These are phyloP conservation scores for Solea solea DNA, from an alignment of 2,113 vertebrate genomes.

Conservation along the genomic window DNA sequence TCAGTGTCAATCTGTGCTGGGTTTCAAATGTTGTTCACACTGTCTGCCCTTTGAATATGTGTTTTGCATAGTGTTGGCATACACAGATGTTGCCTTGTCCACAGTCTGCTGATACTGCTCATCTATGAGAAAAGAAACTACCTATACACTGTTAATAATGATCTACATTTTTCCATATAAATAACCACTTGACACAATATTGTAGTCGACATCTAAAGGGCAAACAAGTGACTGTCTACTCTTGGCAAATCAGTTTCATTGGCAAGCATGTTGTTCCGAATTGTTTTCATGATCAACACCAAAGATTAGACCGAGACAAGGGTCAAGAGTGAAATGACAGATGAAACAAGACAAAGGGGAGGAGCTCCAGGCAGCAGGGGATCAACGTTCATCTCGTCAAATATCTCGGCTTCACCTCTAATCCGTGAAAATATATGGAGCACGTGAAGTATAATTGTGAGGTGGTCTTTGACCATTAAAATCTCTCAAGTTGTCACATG, in stretches of 20 bases:
- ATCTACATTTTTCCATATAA: conserved; percentile 28
- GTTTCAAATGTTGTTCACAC: conserved; percentile 64
- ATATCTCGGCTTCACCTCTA: conserved; percentile 78
- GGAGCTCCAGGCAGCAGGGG: conserved; percentile 23
- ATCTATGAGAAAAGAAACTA: conserved; percentile 12
- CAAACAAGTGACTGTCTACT: conserved; percentile 48
- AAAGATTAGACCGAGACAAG: conserved; percentile 23
- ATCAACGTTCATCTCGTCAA: conserved; percentile 48
- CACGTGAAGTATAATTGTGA: conserved; percentile 82
- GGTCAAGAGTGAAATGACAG: conserved; percentile 15
- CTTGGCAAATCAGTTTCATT: conserved; percentile 42
- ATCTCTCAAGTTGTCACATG: conserved; percentile 74
- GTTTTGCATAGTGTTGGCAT: conserved; percentile 75
- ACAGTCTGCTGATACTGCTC: conserved; percentile 19
- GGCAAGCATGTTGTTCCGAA: conserved; percentile 38
- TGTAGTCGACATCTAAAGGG: conserved; percentile 22
- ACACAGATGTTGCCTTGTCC: conserved; percentile 11
- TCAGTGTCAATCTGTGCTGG: conserved; percentile 74
- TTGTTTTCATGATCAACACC: conserved; percentile 29
- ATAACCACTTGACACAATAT: conserved; percentile 38
- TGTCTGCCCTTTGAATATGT: conserved; percentile 49
- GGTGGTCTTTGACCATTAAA: conserved; percentile 79
- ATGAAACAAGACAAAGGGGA: conserved; percentile 15
- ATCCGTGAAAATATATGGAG: conserved; percentile 80
- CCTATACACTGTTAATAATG: conserved; percentile 29